Conservation (phyloP, 2,113 vertebrate genomes). For the Laticauda colubrina region DNA sequence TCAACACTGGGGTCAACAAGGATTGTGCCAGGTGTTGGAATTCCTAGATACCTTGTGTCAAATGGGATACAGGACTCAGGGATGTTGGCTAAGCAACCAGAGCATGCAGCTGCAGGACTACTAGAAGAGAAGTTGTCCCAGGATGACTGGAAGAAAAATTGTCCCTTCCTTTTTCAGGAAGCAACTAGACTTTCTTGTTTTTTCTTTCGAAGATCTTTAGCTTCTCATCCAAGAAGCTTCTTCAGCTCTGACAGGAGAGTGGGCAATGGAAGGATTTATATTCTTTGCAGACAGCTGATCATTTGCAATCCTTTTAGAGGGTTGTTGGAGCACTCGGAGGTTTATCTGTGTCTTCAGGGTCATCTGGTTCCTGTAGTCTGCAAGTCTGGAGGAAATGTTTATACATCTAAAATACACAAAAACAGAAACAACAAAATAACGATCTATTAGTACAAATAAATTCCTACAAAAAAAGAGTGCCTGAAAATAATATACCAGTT, state of each 20-base stretch:
- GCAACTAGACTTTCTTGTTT: no score
- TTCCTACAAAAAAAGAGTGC: neutral
- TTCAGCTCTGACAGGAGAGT: no score
- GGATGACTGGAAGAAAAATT: neutral
- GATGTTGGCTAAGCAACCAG: neutral
- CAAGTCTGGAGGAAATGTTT: neutral
- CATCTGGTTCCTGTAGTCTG: no score
- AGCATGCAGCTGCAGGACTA: neutral
- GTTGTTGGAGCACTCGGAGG: no score
- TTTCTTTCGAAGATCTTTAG: no score
- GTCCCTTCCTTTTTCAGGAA: no score
- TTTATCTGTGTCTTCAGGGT: no score
- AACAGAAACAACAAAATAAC: neutral
- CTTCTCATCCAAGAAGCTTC: no score
- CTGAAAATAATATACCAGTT: neutral
- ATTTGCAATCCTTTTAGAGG: no score
- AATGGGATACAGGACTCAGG: neutral
- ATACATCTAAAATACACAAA: neutral
- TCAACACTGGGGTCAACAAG: neutral
- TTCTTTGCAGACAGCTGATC: no score
- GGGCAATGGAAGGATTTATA: no score
- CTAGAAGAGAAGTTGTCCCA: neutral
- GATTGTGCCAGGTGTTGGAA: neutral
- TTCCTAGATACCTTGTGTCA: no score
- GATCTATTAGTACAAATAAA: neutral